These are phyloP conservation scores for Hippocampus comes DNA, from an alignment of 2,113 vertebrate species.

Conservation along the genomic window DNA sequence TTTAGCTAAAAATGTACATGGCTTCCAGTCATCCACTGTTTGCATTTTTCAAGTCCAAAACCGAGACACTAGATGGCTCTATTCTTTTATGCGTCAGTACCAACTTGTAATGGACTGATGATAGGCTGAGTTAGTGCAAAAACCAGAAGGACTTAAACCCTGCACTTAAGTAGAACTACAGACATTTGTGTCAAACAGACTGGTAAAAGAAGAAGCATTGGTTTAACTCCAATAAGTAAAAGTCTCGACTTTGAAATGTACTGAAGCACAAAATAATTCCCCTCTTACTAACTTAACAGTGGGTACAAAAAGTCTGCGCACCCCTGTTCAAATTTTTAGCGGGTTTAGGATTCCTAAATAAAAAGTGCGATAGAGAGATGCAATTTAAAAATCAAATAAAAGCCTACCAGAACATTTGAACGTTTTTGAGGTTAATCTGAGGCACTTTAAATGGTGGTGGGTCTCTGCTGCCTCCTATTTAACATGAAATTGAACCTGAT, in stretches of 20 bases:
- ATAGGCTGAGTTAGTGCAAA: not conserved
- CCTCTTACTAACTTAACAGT: no score
- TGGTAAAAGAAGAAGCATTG: not conserved
- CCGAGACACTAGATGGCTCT: conserved; percentile 37
- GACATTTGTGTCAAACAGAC: not conserved
- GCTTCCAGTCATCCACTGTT: not conserved
- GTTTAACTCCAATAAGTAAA: not conserved
- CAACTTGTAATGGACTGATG: not conserved
- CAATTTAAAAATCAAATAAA: no score
- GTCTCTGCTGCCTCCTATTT: no score
- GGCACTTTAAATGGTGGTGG: no score
- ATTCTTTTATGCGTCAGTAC: conserved; percentile 1
- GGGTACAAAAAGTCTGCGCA: no score
- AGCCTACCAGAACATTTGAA: no score
- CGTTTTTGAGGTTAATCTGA: no score
- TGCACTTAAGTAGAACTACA: not conserved
- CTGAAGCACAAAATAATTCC: no score
- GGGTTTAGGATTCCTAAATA: no score
- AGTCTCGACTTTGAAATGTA: not conserved
- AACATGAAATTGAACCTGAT: no score
- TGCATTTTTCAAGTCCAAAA: not conserved
- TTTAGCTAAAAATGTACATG: conserved; percentile 15
- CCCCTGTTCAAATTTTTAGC: no score
- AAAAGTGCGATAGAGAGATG: no score
- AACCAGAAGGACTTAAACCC: not conserved